A percentile compares a stretch with the other conserved stretches of the same genome.
Evolutionary conservation across 2,113 vertebrate genomes (phyloP).

Genomic region (Colistium nudipinnis): DNA sequence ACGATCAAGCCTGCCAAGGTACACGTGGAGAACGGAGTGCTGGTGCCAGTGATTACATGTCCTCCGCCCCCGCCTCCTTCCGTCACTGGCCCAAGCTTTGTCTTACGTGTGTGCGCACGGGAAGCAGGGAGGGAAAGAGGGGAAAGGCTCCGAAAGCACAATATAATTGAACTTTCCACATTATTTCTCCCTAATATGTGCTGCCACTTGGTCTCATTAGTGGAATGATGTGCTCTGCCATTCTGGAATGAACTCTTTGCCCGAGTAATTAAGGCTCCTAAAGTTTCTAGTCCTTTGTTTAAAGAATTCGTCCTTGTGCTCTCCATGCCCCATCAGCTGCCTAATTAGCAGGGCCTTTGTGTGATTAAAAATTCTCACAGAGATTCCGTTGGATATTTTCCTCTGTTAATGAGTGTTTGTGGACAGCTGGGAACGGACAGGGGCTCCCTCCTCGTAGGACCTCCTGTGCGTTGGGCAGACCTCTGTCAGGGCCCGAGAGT

Average conservation of each 20-base stretch:
- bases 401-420: conserved; percentile 99
- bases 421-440: conserved; percentile 97
- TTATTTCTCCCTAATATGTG: conserved; percentile 86
- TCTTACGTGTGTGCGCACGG: conserved; percentile 83
- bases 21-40: conserved; percentile 79
- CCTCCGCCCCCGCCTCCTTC: conserved; percentile 76
- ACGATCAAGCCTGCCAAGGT: conserved; percentile 87
- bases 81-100: conserved; percentile 75
- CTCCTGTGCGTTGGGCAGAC: conserved; percentile 93
- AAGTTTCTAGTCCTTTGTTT: conserved; percentile 99
- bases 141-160: conserved; percentile 83
- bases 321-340: conserved; percentile 99
- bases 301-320: conserved; percentile 99
- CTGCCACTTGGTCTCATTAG: conserved; percentile 93
- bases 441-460: conserved; percentile 87
- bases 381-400: conserved; percentile 99
- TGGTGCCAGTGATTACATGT: conserved; percentile 81
- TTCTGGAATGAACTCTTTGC: conserved; percentile 99
- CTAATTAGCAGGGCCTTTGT: conserved; percentile 99
- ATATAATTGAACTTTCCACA: conserved; percentile 91
- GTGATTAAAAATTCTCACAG: conserved; percentile 99
- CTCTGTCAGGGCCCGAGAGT: conserved; percentile 98
- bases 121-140: conserved; percentile 74
- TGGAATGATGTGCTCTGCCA: conserved; percentile 98
- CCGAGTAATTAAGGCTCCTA: conserved; percentile 99